Conservation (phyloP, 1,140 invertebrate species). For the Sinonovacula constricta region DNA sequence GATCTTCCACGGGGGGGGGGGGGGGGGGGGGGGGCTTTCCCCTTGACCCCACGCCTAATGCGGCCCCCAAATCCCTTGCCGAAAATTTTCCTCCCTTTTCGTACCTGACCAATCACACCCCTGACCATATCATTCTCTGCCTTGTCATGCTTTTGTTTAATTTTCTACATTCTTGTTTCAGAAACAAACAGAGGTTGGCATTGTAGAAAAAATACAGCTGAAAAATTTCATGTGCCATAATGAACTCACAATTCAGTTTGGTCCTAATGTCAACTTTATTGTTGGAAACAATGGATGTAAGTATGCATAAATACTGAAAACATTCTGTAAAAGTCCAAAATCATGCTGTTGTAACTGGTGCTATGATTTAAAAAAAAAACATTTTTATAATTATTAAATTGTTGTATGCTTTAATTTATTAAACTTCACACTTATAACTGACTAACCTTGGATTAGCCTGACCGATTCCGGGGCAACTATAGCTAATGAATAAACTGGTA, state of each 20-base stretch:
- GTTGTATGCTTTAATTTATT: neutral
- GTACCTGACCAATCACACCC: no score
- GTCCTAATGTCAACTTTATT: slow-evolving; percentile 91
- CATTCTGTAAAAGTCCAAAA: neutral
- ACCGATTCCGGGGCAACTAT: neutral
- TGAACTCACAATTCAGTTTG: slow-evolving; percentile 86
- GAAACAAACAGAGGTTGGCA: slow-evolving; percentile 81
- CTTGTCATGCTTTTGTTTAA: no score
- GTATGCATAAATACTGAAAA: slow-evolving; percentile 52
- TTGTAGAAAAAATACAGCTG: slow-evolving; percentile 86
- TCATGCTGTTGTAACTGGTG: no score
- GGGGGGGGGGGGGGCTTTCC: no score
- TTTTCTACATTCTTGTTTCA: no score
- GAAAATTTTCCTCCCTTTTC: no score
- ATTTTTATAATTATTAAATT: neutral
- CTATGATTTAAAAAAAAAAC: neutral
- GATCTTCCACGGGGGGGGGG: no score
- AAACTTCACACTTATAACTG: neutral
- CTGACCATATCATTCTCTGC: no score
- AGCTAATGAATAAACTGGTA: no score
- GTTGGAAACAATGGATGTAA: slow-evolving; percentile 94
- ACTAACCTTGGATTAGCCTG: neutral
- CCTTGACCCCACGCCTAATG: no score
- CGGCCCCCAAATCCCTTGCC: no score
- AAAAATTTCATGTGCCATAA: slow-evolving; percentile 97